Conservation (phyloP, 2,797 vertebrate species). For the Microcaecilia unicolor region DNA sequence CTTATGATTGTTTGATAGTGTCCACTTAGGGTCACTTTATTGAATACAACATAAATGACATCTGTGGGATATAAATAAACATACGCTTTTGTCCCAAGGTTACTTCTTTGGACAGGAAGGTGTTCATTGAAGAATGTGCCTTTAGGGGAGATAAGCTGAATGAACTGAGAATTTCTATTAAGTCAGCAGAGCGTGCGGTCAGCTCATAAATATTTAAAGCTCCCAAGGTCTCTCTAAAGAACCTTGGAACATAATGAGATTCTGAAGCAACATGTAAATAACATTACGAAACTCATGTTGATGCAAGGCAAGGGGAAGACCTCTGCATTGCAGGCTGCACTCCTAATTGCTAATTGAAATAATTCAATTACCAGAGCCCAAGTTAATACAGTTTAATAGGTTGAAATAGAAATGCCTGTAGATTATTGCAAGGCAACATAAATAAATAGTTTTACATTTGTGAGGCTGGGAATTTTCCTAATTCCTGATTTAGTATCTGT, state of each 20-base stretch:
- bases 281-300: not conserved
- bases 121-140: not conserved
- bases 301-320: not conserved
- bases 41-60: not conserved
- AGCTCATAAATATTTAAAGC: not conserved
- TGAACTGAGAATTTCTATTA: not conserved
- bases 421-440: no score
- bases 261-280: constrained; percentile 4
- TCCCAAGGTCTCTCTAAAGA: constrained; percentile 1
- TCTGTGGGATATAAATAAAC: not conserved
- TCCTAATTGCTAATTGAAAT: constrained; percentile 4
- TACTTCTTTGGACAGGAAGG: not conserved
- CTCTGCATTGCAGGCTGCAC: not conserved
- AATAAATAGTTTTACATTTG: no score
- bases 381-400: not conserved
- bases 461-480: no score
- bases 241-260: constrained; percentile 1
- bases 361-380: constrained; percentile 1
- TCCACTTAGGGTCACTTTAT: not conserved
- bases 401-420: no score
- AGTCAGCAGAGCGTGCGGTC: no score
- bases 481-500: no score
- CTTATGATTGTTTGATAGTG: not conserved
- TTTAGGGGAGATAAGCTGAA: not conserved
- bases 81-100: not conserved